A percentile compares a stretch with the other conserved stretches of the same genome.
phyloP scores from a whole-genome alignment of 2,113 vertebrate species.

The Neolamprologus longior region DNA sequence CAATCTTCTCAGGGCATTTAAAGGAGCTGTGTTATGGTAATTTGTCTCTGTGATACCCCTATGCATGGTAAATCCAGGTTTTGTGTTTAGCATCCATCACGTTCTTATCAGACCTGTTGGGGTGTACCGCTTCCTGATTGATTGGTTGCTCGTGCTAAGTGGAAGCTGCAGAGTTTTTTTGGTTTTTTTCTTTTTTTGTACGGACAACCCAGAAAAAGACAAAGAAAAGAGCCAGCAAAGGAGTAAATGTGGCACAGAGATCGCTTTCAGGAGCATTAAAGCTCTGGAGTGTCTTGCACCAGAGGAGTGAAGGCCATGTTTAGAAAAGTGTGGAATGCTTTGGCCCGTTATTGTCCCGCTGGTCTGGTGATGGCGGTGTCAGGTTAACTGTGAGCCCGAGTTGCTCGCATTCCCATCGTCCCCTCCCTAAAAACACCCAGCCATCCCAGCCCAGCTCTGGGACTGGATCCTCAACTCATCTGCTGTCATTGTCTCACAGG shows the following conservation, averaged over 20 bases:
- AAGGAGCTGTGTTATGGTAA: not conserved
- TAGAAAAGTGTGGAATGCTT: slow-evolving; percentile 46
- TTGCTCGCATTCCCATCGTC: slow-evolving; percentile 49
- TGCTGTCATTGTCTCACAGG: slow-evolving; percentile 6
- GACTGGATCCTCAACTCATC: slow-evolving; percentile 9
- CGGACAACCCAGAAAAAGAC: slow-evolving; percentile 9
- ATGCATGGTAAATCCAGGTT: slow-evolving; percentile 9
- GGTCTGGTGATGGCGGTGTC: slow-evolving; percentile 49
- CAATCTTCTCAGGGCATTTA: not conserved
- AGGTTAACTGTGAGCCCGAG: slow-evolving; percentile 46
- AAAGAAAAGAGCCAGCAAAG: not conserved
- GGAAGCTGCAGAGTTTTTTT: not conserved
- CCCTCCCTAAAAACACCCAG: slow-evolving; percentile 47
- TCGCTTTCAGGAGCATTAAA: slow-evolving; percentile 27
- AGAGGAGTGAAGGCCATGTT: slow-evolving; percentile 46
- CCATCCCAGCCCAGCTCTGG: not conserved
- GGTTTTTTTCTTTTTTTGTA: accelerated
- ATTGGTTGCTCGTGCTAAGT: slow-evolving; percentile 21
- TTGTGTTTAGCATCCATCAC: slow-evolving; percentile 60
- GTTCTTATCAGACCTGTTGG: slow-evolving; percentile 52
- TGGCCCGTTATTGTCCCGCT: slow-evolving; percentile 48
- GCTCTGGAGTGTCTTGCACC: slow-evolving; percentile 8
- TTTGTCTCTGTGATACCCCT: slow-evolving; percentile 24
- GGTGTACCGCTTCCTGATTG: slow-evolving; percentile 35
- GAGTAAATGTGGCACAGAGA: not conserved